Evolutionary conservation across 2,113 vertebrate genomes (phyloP).

Genomic region (Zeus faber): DNA sequence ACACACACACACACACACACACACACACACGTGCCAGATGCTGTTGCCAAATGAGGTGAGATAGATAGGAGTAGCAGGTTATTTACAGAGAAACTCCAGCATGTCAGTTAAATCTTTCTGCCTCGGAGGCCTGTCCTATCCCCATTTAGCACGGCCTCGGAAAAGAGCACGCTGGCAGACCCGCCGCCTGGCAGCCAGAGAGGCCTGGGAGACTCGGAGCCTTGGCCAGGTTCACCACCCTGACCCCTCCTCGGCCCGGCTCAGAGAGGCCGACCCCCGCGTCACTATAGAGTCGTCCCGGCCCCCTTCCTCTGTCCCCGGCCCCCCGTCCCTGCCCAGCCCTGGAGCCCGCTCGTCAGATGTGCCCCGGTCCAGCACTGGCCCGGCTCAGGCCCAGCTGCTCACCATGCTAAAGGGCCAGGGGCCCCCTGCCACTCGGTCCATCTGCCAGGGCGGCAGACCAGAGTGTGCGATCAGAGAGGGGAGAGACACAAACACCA

Average conservation of each 20-base stretch:
- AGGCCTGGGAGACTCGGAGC: constrained; percentile 42
- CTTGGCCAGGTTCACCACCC: constrained; percentile 58
- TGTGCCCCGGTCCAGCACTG: constrained; percentile 60
- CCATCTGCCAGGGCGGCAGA: constrained; percentile 72
- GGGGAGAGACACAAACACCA: constrained; percentile 51
- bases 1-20: too few relatives aligned
- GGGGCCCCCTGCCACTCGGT: constrained; percentile 65
- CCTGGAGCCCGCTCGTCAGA: constrained; percentile 63
- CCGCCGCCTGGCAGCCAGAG: constrained; percentile 48
- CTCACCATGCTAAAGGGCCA: constrained; percentile 70
- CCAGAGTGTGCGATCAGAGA: constrained; percentile 59
- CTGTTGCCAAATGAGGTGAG: constrained; percentile 56
- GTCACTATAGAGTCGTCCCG: constrained; percentile 31
- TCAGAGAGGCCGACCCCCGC: constrained; percentile 38
- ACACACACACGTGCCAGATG: constrained; percentile 17
- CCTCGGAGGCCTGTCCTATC: constrained; percentile 57
- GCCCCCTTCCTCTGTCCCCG: background rate
- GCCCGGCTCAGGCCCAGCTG: constrained; percentile 64
- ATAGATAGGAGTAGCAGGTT: constrained; percentile 49
- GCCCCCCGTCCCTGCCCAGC: constrained; percentile 28
- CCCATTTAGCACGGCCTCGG: constrained; percentile 59
- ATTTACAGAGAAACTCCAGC: constrained; percentile 65
- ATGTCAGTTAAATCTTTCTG: constrained; percentile 57
- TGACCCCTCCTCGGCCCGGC: constrained; percentile 52
- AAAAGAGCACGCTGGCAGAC: constrained; percentile 55